Percentiles rank a stretch among this genome's conserved stretches.
Evolutionary conservation across 2,113 vertebrate species (phyloP).

Genomic region (Willisornis vidua): DNA sequence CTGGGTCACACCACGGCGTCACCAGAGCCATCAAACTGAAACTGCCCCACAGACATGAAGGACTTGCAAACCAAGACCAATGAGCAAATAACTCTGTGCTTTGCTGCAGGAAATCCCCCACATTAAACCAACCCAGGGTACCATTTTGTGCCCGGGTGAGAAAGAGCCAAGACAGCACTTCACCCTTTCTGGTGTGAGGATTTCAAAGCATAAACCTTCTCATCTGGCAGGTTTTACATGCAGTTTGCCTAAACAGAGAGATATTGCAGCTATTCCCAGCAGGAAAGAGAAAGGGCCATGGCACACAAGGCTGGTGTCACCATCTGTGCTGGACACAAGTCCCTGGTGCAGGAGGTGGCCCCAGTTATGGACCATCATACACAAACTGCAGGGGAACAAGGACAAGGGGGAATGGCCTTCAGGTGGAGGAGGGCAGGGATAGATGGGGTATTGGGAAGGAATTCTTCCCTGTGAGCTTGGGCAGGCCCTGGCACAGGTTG

Average conservation of each 20-base stretch:
- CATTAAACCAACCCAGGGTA: neutral
- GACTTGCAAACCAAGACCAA: neutral
- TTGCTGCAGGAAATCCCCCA: constrained; percentile 36
- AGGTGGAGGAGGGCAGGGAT: neutral
- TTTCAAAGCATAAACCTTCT: neutral
- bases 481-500: neutral
- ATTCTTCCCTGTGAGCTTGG: neutral
- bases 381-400: neutral
- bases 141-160: neutral
- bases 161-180: neutral
- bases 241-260: neutral
- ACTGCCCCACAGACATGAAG: neutral
- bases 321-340: neutral
- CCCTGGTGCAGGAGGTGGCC: neutral
- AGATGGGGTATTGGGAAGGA: neutral
- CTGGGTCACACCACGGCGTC: neutral
- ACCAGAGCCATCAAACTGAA: neutral
- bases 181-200: neutral
- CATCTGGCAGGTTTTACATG: neutral
- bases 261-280: neutral
- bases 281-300: neutral
- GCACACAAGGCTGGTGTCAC: neutral
- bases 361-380: accelerated
- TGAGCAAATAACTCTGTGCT: neutral
- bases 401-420: neutral